Evolutionary conservation across 2,113 vertebrate genomes (phyloP).

Genomic region (Mustelus asterias): DNA sequence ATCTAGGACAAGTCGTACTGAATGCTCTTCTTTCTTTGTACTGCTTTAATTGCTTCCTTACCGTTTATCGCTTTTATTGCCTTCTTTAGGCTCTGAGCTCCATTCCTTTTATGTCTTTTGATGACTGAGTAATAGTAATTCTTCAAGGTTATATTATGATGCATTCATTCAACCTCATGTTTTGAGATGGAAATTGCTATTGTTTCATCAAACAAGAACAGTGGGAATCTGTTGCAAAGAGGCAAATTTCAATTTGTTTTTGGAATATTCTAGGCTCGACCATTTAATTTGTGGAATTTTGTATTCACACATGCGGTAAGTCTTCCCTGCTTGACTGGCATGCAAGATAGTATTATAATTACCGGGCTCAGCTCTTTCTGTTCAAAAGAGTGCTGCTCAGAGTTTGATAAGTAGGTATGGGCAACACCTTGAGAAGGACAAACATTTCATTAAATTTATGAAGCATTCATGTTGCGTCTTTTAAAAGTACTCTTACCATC

Average conservation of each 20-base stretch:
- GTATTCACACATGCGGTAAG: neutral
- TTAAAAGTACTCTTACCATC: neutral
- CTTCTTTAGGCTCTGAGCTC: neutral
- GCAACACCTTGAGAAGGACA: neutral
- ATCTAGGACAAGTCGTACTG: neutral
- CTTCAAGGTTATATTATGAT: neutral
- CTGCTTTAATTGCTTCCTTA: neutral
- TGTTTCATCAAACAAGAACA: neutral
- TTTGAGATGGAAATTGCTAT: neutral
- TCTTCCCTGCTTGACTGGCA: neutral
- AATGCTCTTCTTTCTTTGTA: neutral
- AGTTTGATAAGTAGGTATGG: neutral
- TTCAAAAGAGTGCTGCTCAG: neutral
- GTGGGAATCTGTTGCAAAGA: neutral
- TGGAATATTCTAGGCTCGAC: neutral
- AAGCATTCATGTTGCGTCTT: neutral
- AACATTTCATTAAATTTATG: neutral
- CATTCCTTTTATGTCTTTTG: neutral
- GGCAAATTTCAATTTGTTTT: neutral
- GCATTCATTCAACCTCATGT: neutral
- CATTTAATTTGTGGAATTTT: neutral
- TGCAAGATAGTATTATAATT: neutral
- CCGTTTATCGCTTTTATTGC: neutral
- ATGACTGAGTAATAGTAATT: neutral
- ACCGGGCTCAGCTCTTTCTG: neutral